These are phyloP conservation scores for Anguilla japonica DNA, from an alignment of 2,113 vertebrate species.

Conservation along the genomic window DNA sequence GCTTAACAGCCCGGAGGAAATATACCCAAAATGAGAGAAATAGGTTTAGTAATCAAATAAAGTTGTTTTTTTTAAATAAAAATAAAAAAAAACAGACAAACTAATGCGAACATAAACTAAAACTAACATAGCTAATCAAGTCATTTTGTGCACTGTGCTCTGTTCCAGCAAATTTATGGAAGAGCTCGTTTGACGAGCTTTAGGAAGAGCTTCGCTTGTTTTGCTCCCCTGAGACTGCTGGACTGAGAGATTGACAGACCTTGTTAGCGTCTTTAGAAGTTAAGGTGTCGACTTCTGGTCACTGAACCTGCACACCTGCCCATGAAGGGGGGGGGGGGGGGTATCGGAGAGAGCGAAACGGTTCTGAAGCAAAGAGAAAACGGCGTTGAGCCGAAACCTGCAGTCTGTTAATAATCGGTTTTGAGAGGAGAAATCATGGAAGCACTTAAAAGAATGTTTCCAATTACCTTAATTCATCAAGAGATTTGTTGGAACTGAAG, in stretches of 20 bases:
- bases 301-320: background rate
- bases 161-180: too few species aligned
- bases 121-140: too few species aligned
- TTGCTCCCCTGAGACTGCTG: background rate
- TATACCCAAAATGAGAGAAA: too few species aligned
- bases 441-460: conserved; percentile 7
- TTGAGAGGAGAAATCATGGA: background rate
- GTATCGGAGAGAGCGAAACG: too few species aligned
- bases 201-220: conserved; percentile 13
- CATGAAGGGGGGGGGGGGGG: too few species aligned
- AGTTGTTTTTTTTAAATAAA: too few species aligned
- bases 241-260: background rate
- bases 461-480: conserved; percentile 6
- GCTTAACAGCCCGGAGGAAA: too few species aligned
- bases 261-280: background rate
- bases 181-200: conserved; percentile 27
- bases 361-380: background rate
- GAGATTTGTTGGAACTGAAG: conserved; percentile 4
- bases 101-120: too few species aligned
- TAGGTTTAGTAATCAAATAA: too few species aligned
- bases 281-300: background rate
- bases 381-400: background rate
- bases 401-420: background rate
- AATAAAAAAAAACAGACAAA: too few species aligned
- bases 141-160: too few species aligned